Conservation (phyloP, 1,140 invertebrate species). For the Agrilus planipennis region DNA sequence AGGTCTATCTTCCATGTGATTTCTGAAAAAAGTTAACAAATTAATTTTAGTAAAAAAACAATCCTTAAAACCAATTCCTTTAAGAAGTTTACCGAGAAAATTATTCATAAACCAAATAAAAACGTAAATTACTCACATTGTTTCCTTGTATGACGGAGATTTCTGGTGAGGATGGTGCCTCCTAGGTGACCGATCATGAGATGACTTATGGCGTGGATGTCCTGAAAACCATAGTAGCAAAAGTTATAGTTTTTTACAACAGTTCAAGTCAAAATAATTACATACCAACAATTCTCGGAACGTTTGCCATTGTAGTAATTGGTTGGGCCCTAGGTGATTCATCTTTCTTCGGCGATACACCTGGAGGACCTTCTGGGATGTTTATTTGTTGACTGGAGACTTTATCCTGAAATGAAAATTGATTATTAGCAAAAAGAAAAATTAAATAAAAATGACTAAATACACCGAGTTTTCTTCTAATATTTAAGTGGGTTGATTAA, state of each 20-base stretch:
- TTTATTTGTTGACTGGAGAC: conserved; percentile 5
- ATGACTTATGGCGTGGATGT: too few relatives aligned
- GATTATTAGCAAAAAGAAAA: background rate
- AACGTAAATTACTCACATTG: conserved; percentile 3
- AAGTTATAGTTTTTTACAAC: background rate
- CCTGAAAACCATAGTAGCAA: background rate
- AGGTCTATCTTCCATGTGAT: conserved; percentile 43
- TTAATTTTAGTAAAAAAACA: too few relatives aligned
- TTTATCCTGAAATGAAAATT: conserved; percentile 9
- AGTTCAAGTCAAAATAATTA: background rate
- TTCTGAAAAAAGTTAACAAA: conserved; percentile 4
- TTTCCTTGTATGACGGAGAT: conserved; percentile 1
- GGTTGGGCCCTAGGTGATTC: conserved; percentile 12
- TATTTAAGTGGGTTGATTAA: too few relatives aligned
- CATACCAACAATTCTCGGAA: background rate
- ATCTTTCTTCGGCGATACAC: conserved; percentile 23
- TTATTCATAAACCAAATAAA: background rate
- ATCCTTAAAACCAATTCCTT: too few relatives aligned
- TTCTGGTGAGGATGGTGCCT: background rate
- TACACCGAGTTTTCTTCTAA: too few relatives aligned
- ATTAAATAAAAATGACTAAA: conserved; percentile 1
- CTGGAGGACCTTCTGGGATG: conserved; percentile 23
- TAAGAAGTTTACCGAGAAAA: too few relatives aligned
- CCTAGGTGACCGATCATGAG: background rate
- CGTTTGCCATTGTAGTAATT: conserved; percentile 2